Evolutionary conservation across 2,113 vertebrate species (phyloP), one percentile per base, ranked within the genome.

Genomic region (Myotis davidii): DNA sequence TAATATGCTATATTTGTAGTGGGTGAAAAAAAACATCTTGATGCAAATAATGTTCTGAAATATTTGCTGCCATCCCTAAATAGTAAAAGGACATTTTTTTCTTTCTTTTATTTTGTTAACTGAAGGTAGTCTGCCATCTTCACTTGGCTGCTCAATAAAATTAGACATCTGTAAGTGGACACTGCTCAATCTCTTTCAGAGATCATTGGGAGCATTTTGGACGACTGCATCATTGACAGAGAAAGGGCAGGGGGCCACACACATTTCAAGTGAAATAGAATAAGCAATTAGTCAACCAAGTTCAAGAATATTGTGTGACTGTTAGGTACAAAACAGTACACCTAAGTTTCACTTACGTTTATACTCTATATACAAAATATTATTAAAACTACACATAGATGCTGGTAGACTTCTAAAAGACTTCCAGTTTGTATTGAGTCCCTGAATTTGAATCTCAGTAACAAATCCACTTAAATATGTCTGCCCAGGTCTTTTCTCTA

Each of bases 11-110:
- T 32, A 85, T 94, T 93, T 91, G 69, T 77, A 94, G 56, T 84
- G 9, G 39, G 29, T 88, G 59, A 89, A 7, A 18, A 50, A 93
- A 94, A 89, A 78, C 4, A 72, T 85, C 70, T 88, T 85, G 52
- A 77, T 91, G 82, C 90, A 96, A 95, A 87, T 56, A 91, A 76
- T 91, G 39, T 67, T 61, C 59, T 93, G 25, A 91, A 86, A 50
- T 87, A 77, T 81, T 84, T 97, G 27, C 5, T n/a, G 85, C 7
- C 81, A 8, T 50, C 16, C 10, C 25, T 18, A 94, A 83, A 42
- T 81, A 73, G 8, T 52, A 94, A 87, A 90, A 50, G 6, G 27
- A 79, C 13, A 67, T 20, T 69, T 65, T 42, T 34, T 56, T 64
- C 17, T 50, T 56, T 13, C 29, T 72, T 89, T 92, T 76, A 56